phyloP scores from a whole-genome alignment of 2,888 invertebrate species.

The Amblyjoppa fuscipennis region DNA sequence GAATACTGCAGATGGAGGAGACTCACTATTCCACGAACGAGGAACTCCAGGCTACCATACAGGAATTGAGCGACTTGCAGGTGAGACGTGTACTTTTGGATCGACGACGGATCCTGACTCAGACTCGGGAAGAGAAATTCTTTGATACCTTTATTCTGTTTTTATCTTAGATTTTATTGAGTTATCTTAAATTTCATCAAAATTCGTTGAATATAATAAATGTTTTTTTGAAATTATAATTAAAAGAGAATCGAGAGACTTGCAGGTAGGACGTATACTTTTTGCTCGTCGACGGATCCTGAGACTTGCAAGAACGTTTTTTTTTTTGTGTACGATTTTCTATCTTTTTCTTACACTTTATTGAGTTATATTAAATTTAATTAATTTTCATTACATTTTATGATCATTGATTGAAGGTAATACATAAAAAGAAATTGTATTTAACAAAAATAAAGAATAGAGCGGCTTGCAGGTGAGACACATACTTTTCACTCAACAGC shows the following conservation, averaged over 20 bases:
- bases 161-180: background rate
- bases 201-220: background rate
- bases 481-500: no score
- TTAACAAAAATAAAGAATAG: conserved; percentile 87
- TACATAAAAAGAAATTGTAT: no score
- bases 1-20: conserved; percentile 97
- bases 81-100: conserved; percentile 77
- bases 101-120: background rate
- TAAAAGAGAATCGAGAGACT: conserved; percentile 91
- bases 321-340: no score
- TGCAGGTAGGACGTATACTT: conserved; percentile 87
- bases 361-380: no score
- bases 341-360: no score
- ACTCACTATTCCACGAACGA: conserved; percentile 95
- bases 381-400: no score
- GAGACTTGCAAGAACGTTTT: no score
- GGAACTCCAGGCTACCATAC: conserved; percentile 96
- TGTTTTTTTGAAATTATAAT: no score
- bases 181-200: background rate
- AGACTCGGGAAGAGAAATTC: no score
- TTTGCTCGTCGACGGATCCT: no score
- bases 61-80: conserved; percentile 96
- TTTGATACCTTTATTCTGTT: no score
- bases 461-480: conserved; percentile 92
- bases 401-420: no score